These are phyloP conservation scores for Synergus itoensis DNA, from an alignment of 2,888 invertebrate species.

Conservation along the genomic window DNA sequence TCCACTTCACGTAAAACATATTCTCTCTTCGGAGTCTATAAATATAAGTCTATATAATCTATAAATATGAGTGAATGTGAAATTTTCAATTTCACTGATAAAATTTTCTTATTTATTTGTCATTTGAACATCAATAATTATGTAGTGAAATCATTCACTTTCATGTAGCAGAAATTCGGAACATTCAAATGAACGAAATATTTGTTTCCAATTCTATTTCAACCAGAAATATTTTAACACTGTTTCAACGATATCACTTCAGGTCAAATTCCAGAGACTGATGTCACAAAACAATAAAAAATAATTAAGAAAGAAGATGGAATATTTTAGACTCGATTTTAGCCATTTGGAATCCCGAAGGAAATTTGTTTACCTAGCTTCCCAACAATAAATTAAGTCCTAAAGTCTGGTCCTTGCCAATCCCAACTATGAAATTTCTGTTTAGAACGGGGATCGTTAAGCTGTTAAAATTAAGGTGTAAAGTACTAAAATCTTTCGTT, in stretches of 20 bases:
- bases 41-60: no score
- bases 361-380: neutral
- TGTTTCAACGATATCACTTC: no score
- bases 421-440: neutral
- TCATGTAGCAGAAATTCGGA: no score
- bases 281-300: neutral
- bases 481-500: neutral
- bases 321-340: neutral
- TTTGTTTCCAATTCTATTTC: no score
- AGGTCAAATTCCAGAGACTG: no score
- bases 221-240: no score
- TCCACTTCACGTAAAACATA: conserved; percentile 20
- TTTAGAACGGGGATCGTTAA: neutral
- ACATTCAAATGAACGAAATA: no score
- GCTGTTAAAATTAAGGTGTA: conserved; percentile 1
- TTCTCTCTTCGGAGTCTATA: neutral
- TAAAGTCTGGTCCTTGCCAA: neutral
- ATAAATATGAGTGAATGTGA: conserved; percentile 26
- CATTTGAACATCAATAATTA: conserved; percentile 1
- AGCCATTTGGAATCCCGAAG: neutral
- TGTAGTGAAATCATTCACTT: neutral
- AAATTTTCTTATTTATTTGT: conserved; percentile 2
- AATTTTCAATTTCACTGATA: conserved; percentile 23
- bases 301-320: neutral
- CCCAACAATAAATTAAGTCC: neutral